Percentiles rank a stretch among this genome's conserved stretches.
phyloP scores from a whole-genome alignment of 2,888 invertebrate genomes.

The Melangyna quadrimaculata region DNA sequence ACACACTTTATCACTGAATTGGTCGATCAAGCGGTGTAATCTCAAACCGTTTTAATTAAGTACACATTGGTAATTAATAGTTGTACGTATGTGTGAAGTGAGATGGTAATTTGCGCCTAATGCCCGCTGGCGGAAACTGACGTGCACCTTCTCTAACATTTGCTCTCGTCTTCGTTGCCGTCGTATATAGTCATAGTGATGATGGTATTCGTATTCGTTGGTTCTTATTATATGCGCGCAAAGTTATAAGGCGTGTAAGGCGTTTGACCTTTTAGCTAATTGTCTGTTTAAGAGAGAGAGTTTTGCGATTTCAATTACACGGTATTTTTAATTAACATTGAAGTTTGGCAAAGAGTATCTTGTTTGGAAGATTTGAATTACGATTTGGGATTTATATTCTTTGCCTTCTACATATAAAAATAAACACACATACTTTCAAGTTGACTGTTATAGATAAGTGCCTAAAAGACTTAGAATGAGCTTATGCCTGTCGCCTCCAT shows the following conservation, averaged over 20 bases:
- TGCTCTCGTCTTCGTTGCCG: not conserved
- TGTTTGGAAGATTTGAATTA: slow-evolving; percentile 7
- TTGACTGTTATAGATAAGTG: not conserved
- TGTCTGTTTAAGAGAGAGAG: slow-evolving; percentile 18
- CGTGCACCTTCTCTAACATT: slow-evolving; percentile 8
- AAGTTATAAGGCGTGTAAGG: slow-evolving; percentile 41
- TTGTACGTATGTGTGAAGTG: slow-evolving; percentile 66
- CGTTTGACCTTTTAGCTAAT: slow-evolving; percentile 67
- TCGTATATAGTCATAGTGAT: not conserved
- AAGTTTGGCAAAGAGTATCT: slow-evolving; percentile 28
- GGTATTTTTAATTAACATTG: slow-evolving; percentile 32
- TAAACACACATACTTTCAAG: too few relatives aligned
- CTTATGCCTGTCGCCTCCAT: not conserved
- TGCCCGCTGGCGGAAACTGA: slow-evolving; percentile 33
- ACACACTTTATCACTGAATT: slow-evolving; percentile 62
- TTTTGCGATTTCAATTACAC: slow-evolving; percentile 22
- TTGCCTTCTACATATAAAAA: too few relatives aligned
- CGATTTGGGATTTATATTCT: not conserved
- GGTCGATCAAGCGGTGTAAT: slow-evolving; percentile 66
- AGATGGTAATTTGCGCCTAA: slow-evolving; percentile 70
- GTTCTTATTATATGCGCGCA: too few relatives aligned
- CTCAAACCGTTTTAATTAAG: slow-evolving; percentile 72
- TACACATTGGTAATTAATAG: slow-evolving; percentile 72
- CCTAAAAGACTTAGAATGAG: not conserved
- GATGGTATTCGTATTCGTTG: not conserved